A percentile compares a stretch with the other conserved stretches of the same genome.
Conservation (phyloP, 2,797 vertebrate species). For the Psittacula derbiana region DNA sequence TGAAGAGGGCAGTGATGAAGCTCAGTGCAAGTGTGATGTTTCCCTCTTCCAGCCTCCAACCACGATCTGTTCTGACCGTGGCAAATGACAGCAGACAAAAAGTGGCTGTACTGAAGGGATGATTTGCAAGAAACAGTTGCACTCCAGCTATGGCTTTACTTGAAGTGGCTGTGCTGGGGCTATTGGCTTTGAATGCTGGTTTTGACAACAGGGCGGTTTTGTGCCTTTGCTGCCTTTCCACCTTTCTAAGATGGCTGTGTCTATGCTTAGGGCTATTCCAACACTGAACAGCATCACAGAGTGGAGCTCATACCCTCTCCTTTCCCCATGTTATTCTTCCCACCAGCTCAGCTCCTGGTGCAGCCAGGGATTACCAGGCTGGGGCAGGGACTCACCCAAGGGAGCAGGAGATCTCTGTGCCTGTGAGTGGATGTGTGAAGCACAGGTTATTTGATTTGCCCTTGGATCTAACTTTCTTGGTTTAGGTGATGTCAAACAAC, state of each 20-base stretch:
- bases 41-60: neutral
- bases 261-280: neutral
- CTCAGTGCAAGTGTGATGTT: neutral
- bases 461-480: neutral
- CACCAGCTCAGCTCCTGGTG: neutral
- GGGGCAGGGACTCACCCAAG: neutral
- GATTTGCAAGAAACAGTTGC: neutral
- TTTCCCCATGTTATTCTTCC: neutral
- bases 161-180: neutral
- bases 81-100: neutral
- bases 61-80: neutral
- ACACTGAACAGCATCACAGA: neutral
- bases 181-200: accelerated
- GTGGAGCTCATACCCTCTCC: neutral
- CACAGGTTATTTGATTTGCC: neutral
- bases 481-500: conserved; percentile 12
- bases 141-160: neutral
- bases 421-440: neutral
- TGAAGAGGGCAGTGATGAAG: neutral
- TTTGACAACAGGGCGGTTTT: neutral
- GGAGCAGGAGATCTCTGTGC: neutral
- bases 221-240: neutral
- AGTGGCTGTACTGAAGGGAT: neutral
- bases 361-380: neutral
- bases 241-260: neutral